Base-by-base conservation (phyloP, 2,113 vertebrate species). In the Zosterops pallidus region DNA sequence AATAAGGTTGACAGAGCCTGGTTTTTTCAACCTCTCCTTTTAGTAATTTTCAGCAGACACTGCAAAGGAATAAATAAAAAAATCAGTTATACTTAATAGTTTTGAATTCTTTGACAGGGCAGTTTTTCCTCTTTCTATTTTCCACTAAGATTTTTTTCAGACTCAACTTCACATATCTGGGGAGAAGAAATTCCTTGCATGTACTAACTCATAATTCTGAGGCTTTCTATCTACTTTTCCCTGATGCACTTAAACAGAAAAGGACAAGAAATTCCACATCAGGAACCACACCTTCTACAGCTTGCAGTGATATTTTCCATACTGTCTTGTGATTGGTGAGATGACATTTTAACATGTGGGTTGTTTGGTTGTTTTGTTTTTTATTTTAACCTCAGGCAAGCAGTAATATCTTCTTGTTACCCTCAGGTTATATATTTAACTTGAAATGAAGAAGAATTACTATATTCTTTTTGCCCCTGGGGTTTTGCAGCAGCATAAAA, bases 401-500 rank as follows among this genome's bases (percentile, higher is more conserved):
- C 33, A 94, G 89, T 92, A 95, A 95, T 95, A 83, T 24, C 82
- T 94, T 46, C 80, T 89, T 95, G 78, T 95, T 95, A 95, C 94
- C 91, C 86, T 80, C 87, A 85, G 91, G 94, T 95, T 91, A 85
- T 68, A 77, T 69, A 65, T 90, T 69, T 64, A 87, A 81, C 92
- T 84, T 90, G 80, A 95, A 96, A 74, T 78, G 63, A 90, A 94
- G 16, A 84, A 89, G 86, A 78, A 94, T 94, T 83, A 88, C 50
- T 86, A 28, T 63, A 74, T 50, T 83, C 6, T 37, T 94, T 96
- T 84, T 84, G 10, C 69, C 90, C 37, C 31, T 21, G 4, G 67
- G 92, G 46, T 67, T 92, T 86, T 92, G 28, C 62, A 92, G 31
- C 6, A 59, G 69, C 24, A 90, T 63, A 75, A 83, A 91, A 74